Percentiles rank a stretch among this genome's conserved stretches.
These are phyloP conservation scores for Pachycephala philippinensis DNA, from an alignment of 2,113 vertebrate genomes.

Conservation along the genomic window DNA sequence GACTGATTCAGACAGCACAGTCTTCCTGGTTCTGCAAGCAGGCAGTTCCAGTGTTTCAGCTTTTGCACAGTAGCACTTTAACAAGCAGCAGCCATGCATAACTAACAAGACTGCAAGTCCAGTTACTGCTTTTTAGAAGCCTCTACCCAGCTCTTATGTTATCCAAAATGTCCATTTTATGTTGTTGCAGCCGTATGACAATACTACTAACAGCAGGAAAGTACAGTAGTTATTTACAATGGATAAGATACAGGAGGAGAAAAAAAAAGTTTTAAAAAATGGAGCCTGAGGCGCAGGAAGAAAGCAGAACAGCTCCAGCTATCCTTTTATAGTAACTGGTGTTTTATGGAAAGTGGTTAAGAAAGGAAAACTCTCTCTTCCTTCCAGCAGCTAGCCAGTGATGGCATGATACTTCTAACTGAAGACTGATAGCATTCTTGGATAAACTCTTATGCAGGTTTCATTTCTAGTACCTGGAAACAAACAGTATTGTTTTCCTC, in stretches of 20 bases:
- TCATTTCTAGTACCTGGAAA: background rate
- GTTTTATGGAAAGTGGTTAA: slow-evolving; percentile 20
- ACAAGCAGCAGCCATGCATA: slow-evolving; percentile 49
- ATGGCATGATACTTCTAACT: background rate
- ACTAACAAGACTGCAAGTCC: slow-evolving; percentile 11
- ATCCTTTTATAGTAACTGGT: slow-evolving; percentile 52
- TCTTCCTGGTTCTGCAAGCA: slow-evolving; percentile 21
- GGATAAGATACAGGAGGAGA: background rate
- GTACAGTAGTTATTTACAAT: background rate
- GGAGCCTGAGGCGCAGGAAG: background rate
- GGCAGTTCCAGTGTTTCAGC: slow-evolving; percentile 36
- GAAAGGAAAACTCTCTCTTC: background rate
- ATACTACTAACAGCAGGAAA: background rate
- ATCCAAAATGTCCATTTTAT: background rate
- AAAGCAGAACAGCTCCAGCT: slow-evolving; percentile 1
- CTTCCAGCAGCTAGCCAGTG: background rate
- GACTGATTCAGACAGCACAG: background rate
- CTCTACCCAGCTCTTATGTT: background rate
- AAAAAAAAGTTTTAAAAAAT: background rate
- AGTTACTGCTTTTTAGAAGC: slow-evolving; percentile 4
- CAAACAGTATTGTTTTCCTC: background rate
- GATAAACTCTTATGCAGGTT: background rate
- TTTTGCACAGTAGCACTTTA: slow-evolving; percentile 46
- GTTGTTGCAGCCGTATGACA: background rate
- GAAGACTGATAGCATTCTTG: background rate